Base-by-base conservation (phyloP, 2,888 invertebrate species). In the Masnerella sp. region DNA sequence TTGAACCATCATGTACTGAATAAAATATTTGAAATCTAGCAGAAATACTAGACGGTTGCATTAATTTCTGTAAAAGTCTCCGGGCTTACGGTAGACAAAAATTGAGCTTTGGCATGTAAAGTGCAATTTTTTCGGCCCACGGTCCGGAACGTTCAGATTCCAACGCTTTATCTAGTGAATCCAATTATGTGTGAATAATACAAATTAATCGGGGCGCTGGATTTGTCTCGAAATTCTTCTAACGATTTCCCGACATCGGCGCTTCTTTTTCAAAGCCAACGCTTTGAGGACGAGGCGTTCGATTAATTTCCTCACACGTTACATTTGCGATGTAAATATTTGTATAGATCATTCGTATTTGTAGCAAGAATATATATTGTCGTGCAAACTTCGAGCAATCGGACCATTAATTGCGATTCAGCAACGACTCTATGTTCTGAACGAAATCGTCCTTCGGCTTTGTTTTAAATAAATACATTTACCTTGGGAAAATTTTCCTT, bases 261-360 rank as follows among this genome's bases (percentile, higher is more conserved):
- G 43, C 28, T 64, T 58, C 51, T 51, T 56, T 70, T 64, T 51
- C 43, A 64, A 51, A 58, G 22, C 11, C 12, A 28, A 18, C 4
- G 32, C 14, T 64, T 58, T 58, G 51, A 71, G 4, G 52, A 38
- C 12, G 52, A 64, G 36, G 15, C 32, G 1, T 32, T 58, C 43
- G 56, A 40, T 51, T 58, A 25, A 49, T 51, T 58, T 54, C 68
- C 30, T 58, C 40, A 36, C 62, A 32, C 32, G 22, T 58, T 68
- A 51, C 30, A 68, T 49, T 72, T 43, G 58, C 52, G 25, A 58
- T 73, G 73, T 73, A 68, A 43, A 73, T 73, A 73, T 45, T 58
- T 73, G 73, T 73, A 73, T 68, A 73, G 58, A 58, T 58, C 15
- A 68, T 68, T 68, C 56, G 40, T 67, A 67, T 68, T 52, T 56